These are phyloP conservation scores for Eupithecia exiguata DNA, from an alignment of 2,888 invertebrate genomes.

Conservation along the genomic window DNA sequence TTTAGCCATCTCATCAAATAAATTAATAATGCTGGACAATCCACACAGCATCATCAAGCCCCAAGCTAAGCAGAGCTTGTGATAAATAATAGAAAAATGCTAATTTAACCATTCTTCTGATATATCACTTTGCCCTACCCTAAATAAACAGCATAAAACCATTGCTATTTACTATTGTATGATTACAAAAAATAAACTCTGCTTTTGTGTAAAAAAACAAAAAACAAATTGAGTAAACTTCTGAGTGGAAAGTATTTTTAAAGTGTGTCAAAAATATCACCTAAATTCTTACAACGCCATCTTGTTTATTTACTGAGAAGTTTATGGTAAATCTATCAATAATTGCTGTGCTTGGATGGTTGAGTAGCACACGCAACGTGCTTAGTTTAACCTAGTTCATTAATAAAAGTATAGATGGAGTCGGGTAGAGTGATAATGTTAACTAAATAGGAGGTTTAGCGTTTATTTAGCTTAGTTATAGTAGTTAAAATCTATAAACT, in stretches of 20 bases:
- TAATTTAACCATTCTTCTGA: too few species aligned
- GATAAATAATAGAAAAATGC: too few species aligned
- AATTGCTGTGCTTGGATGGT: neutral
- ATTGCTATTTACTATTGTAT: too few species aligned
- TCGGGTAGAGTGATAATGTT: neutral
- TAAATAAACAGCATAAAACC: too few species aligned
- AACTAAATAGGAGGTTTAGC: neutral
- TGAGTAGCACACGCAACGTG: neutral
- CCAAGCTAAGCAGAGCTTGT: too few species aligned
- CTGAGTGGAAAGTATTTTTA: neutral
- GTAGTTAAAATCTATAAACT: neutral
- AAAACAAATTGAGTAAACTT: neutral
- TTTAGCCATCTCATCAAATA: too few species aligned
- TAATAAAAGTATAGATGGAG: neutral
- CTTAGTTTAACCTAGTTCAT: neutral
- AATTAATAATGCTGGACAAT: too few species aligned
- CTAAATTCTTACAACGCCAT: neutral
- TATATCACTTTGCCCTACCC: too few species aligned
- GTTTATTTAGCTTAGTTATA: too few species aligned
- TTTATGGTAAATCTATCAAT: neutral
- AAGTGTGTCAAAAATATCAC: too few species aligned
- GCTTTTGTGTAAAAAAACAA: neutral
- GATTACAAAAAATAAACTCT: neutral
- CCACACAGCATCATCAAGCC: too few species aligned
- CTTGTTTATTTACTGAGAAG: neutral